A percentile compares a stretch with the other conserved stretches of the same genome.
phyloP scores from a whole-genome alignment of 2,797 vertebrate species.

The Pterois miles region DNA sequence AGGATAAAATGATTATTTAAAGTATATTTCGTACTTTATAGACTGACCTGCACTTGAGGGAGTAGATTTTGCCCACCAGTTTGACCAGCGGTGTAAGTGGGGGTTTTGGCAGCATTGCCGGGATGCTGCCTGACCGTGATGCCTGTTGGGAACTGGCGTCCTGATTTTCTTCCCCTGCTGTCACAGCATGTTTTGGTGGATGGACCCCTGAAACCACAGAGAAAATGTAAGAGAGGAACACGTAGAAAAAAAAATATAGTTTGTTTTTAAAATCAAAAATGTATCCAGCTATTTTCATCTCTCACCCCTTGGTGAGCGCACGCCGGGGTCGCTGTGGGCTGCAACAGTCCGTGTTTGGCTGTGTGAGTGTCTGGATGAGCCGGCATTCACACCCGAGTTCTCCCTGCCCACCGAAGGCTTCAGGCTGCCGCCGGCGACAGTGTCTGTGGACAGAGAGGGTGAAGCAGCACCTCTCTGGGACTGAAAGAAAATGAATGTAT shows the following conservation, averaged over 20 bases:
- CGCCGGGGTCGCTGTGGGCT: conserved; percentile 47
- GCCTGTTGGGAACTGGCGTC: conserved; percentile 82
- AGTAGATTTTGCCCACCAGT: conserved; percentile 93
- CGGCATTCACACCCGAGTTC: conserved; percentile 45
- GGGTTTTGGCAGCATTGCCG: conserved; percentile 91
- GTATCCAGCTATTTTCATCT: not conserved
- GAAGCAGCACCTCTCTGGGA: conserved; percentile 61
- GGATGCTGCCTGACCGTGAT: conserved; percentile 88
- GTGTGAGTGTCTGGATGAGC: conserved; percentile 60
- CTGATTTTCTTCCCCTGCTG: conserved; percentile 70
- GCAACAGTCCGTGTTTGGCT: conserved; percentile 56
- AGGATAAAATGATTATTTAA: too few species aligned
- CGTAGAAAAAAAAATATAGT: too few species aligned
- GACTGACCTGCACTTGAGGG: conserved; percentile 94
- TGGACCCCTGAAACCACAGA: conserved; percentile 78
- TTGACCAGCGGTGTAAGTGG: conserved; percentile 92
- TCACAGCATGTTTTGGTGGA: conserved; percentile 73
- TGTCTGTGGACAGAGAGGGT: conserved; percentile 59
- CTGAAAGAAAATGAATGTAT: not conserved
- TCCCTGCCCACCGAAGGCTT: conserved; percentile 54
- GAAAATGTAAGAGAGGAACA: not conserved
- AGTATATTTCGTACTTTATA: not conserved
- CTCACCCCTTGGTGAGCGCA: conserved; percentile 72
- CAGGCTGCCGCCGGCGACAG: conserved; percentile 62
- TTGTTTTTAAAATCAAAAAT: not conserved